Percentiles rank a stretch among this genome's conserved stretches.
Conservation (phyloP, 2,113 vertebrate genomes). For the Parotia lawesii region DNA sequence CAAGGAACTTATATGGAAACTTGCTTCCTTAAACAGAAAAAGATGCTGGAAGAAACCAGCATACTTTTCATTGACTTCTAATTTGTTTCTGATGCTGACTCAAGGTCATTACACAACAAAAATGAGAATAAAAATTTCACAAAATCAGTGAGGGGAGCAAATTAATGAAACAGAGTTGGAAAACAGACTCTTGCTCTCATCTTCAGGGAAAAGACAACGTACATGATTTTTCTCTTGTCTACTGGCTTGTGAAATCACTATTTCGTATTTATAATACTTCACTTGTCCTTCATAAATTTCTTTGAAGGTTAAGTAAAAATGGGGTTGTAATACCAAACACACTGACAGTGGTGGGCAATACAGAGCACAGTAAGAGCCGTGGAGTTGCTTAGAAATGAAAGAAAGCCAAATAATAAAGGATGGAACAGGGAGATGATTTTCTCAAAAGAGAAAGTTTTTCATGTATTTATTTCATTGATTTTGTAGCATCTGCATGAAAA, state of each 20-base stretch:
- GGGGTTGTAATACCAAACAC: neutral
- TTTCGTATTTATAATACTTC: neutral
- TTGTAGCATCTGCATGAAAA: neutral
- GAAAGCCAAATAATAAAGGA: neutral
- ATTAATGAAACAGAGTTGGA: neutral
- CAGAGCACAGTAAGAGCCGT: neutral
- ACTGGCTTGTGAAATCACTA: neutral
- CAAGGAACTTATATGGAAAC: neutral
- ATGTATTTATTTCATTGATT: neutral
- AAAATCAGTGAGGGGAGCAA: neutral
- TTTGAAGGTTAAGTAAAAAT: constrained; percentile 1
- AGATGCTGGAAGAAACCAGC: neutral
- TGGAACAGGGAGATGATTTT: neutral
- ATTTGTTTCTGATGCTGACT: neutral
- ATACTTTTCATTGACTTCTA: neutral
- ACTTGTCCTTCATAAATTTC: neutral
- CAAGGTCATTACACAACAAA: neutral
- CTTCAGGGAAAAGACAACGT: neutral
- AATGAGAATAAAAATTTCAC: neutral
- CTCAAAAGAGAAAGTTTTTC: neutral
- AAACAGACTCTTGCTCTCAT: neutral
- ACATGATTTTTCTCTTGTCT: neutral
- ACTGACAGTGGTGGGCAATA: neutral
- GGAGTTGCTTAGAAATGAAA: neutral
- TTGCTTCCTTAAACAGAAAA: neutral